A percentile compares a stretch with the other conserved stretches of the same genome.
These are phyloP conservation scores for Creontiades dilutus DNA, from an alignment of 2,888 invertebrate genomes.

Conservation along the genomic window DNA sequence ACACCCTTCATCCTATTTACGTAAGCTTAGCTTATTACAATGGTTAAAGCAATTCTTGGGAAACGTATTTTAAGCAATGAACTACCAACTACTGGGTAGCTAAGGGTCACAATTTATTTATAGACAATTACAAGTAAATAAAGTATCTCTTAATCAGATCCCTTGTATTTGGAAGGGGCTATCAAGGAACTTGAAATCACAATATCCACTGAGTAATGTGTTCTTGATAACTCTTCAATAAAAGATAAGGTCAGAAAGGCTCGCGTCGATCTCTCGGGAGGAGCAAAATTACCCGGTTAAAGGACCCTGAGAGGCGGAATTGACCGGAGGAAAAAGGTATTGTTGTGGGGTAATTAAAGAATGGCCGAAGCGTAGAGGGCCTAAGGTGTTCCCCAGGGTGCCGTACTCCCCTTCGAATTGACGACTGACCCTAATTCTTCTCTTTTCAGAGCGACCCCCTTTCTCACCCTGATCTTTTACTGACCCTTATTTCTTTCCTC, in stretches of 20 bases:
- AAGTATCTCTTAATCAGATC: too few relatives aligned
- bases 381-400: conserved; percentile 51
- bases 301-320: background rate
- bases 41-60: too few relatives aligned
- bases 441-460: conserved; percentile 3
- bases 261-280: background rate
- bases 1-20: too few relatives aligned
- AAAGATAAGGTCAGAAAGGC: background rate
- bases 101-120: too few relatives aligned
- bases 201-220: background rate
- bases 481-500: conserved; percentile 61
- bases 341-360: conserved; percentile 66
- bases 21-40: too few relatives aligned
- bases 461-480: conserved; percentile 22
- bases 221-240: conserved; percentile 25
- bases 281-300: conserved; percentile 3
- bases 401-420: conserved; percentile 55
- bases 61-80: too few relatives aligned
- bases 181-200: background rate
- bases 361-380: conserved; percentile 41
- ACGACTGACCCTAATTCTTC: conserved; percentile 66
- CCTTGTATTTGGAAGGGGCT: background rate
- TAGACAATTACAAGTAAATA: too few relatives aligned
- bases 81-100: too few relatives aligned
- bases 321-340: conserved; percentile 43